These are phyloP conservation scores for Bergia puertoricense DNA, from an alignment of 92 coral and sea anemone genomes.

Conservation along the genomic window DNA sequence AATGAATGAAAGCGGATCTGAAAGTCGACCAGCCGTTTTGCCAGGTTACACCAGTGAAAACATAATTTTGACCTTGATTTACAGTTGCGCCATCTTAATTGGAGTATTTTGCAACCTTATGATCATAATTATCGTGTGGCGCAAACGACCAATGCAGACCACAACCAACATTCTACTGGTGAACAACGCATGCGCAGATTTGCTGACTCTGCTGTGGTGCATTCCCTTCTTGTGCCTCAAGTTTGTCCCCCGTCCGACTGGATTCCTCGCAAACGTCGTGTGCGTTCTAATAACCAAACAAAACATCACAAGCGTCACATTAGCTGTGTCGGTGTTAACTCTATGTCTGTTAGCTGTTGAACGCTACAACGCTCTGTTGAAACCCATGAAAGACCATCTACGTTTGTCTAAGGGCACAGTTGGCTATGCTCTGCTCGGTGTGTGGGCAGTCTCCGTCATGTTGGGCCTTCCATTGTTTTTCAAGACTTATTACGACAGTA, in stretches of 20 bases:
- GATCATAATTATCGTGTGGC: slow-evolving; percentile 45
- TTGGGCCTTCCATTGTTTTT: slow-evolving; percentile 55
- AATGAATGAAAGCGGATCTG: slow-evolving; percentile 6
- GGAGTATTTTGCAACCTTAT: slow-evolving; percentile 54
- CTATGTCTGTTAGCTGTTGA: slow-evolving; percentile 66
- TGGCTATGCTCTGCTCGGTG: slow-evolving; percentile 48
- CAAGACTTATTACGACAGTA: slow-evolving; percentile 54
- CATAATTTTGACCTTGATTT: slow-evolving; percentile 37
- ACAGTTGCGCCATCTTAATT: slow-evolving; percentile 41
- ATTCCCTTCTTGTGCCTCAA: slow-evolving; percentile 51
- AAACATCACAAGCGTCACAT: slow-evolving; percentile 51
- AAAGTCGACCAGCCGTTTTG: not conserved
- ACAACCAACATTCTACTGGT: slow-evolving; percentile 64
- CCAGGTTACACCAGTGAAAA: slow-evolving; percentile 28
- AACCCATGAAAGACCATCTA: slow-evolving; percentile 56
- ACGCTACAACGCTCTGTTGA: slow-evolving; percentile 59
- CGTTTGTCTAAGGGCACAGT: slow-evolving; percentile 53
- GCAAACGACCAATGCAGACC: slow-evolving; percentile 54
- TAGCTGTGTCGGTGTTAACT: slow-evolving; percentile 57
- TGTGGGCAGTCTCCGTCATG: slow-evolving; percentile 50
- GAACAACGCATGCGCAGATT: slow-evolving; percentile 63
- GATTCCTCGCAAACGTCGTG: slow-evolving; percentile 45
- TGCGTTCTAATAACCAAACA: slow-evolving; percentile 60
- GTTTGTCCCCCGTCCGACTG: slow-evolving; percentile 46
- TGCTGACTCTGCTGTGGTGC: slow-evolving; percentile 53